Evolutionary conservation across 2,113 vertebrate species (phyloP).

Genomic region (Tursiops truncatus): DNA sequence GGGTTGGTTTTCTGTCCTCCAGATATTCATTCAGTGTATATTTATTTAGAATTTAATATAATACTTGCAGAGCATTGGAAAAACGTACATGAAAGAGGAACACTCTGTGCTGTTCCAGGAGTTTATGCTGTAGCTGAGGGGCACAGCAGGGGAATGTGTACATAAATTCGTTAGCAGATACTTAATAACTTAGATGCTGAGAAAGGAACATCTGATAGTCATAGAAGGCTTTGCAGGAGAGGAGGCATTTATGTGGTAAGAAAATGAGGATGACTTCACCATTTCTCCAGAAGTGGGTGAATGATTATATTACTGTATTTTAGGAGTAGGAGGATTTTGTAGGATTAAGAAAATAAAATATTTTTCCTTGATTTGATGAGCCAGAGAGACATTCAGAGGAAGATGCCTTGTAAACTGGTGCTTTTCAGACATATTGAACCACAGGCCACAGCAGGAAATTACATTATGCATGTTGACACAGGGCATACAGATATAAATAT

Average conservation of each 20-base stretch:
- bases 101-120: neutral
- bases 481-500: neutral
- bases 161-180: neutral
- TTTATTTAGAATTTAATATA: constrained; percentile 9
- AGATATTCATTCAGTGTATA: neutral
- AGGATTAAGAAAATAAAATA: neutral
- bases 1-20: neutral
- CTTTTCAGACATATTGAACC: neutral
- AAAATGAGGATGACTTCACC: neutral
- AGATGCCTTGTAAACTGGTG: neutral
- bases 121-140: neutral
- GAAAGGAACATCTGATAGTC: neutral
- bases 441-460: neutral
- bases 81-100: neutral
- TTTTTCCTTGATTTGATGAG: neutral
- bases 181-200: neutral
- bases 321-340: neutral
- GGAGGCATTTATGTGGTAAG: neutral
- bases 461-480: neutral
- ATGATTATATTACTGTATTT: neutral
- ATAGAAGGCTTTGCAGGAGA: neutral
- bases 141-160: neutral
- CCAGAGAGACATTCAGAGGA: neutral
- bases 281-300: neutral
- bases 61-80: neutral